Evolutionary conservation across 2,113 vertebrate species (phyloP), one percentile per base, ranked within the genome.

Genomic region (Amphiprion percula): DNA sequence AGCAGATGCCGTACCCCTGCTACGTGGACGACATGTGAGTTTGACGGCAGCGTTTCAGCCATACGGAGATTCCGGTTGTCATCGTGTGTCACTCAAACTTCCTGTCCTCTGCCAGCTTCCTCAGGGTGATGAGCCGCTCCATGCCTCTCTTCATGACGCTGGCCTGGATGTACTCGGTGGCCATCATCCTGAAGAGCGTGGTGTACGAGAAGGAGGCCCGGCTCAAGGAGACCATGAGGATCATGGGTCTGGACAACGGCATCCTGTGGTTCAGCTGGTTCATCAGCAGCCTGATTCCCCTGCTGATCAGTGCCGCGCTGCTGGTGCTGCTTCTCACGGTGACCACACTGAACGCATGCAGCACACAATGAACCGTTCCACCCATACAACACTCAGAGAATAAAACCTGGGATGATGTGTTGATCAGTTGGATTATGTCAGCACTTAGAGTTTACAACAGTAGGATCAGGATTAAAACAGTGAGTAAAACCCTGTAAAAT

Each of bases 211-310:
- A 99, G 88, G 98, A 99, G 90, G 97, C 97, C 0, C 93, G 98
- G 4, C 95, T 99, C 68, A 99, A 99, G 91, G 98, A 99, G 92
- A 99, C 97, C 0, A 99, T 99, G 98, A 94, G 96, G 70, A 99
- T 99, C 71, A 99, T 99, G 98, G 98, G 98, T 14, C 82, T 99
- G 82, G 93, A 98, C 72, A 99, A 96, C 0, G 95, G 97, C 68
- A 98, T 96, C 86, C 93, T 99, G 73, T 99, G 98, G 98, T 94
- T 98, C 74, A 98, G 97, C 92, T 99, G 98, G 98, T 99, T 99
- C 91, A 95, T 99, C 88, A 99, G 97, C 85, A 97, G 97, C 68
- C 94, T 99, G 28, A 92, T 99, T 8, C 98, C 98, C 2, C 95
- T 99, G 79, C 94, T 99, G 1, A 91, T 97, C 92, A 99, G 98